Conservation (phyloP, 1,140 invertebrate species). For the Ooceraea biroi region DNA sequence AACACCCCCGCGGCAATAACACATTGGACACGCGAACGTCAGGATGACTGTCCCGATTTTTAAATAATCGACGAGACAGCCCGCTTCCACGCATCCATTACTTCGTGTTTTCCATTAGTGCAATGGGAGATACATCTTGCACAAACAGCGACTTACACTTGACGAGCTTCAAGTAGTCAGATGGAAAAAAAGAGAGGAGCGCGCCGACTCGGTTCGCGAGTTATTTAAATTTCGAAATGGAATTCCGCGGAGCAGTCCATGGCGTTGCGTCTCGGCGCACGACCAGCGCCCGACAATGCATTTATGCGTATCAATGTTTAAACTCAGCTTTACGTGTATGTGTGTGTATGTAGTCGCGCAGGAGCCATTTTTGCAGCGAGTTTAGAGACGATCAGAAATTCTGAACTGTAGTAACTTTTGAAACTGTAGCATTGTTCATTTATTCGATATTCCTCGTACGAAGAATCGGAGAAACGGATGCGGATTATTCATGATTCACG, state of each 20-base stretch:
- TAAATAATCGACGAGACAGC: slow-evolving; percentile 30
- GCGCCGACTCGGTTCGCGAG: neutral
- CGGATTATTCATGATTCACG: slow-evolving; percentile 41
- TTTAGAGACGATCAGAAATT: neutral
- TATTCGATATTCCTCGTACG: neutral
- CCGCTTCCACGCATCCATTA: neutral
- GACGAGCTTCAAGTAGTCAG: neutral
- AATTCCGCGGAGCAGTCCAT: slow-evolving; percentile 9
- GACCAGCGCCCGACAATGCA: slow-evolving; percentile 29
- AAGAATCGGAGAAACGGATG: slow-evolving; percentile 6
- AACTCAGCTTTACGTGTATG: slow-evolving; percentile 28
- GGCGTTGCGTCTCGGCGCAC: slow-evolving; percentile 12
- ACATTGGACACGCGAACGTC: slow-evolving; percentile 15
- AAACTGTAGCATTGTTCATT: neutral
- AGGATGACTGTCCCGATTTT: slow-evolving; percentile 19
- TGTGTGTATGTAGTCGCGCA: slow-evolving; percentile 52
- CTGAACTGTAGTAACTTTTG: neutral
- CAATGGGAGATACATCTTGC: slow-evolving; percentile 8
- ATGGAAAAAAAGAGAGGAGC: neutral
- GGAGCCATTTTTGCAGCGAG: neutral
- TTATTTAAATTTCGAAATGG: slow-evolving; percentile 60
- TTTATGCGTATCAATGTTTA: slow-evolving; percentile 62
- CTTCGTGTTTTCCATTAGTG: slow-evolving; percentile 25
- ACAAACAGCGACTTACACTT: neutral
- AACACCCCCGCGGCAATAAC: slow-evolving; percentile 12